Conservation (phyloP, 2,113 vertebrate genomes). For the Mus pahari region DNA sequence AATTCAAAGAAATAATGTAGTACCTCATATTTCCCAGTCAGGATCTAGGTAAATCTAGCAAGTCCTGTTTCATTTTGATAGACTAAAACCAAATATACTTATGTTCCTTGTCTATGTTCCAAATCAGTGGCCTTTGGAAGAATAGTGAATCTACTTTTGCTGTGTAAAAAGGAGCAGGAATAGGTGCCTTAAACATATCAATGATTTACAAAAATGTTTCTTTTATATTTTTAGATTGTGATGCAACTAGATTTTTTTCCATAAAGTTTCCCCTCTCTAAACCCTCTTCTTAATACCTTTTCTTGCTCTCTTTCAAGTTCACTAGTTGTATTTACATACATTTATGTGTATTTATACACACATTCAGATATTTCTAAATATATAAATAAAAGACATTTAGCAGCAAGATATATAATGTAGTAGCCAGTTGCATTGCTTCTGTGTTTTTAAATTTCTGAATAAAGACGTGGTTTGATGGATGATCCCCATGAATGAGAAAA, state of each 20-base stretch:
- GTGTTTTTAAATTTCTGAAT: not conserved
- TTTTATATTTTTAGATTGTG: not conserved
- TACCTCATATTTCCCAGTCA: not conserved
- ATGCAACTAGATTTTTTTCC: not conserved
- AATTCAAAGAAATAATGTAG: not conserved
- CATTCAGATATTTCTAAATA: no score
- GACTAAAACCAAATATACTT: not conserved
- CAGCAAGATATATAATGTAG: not conserved
- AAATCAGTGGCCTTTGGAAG: not conserved
- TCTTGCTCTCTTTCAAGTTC: not conserved
- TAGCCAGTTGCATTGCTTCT: no score
- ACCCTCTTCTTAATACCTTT: rapidly evolving
- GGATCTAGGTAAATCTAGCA: not conserved
- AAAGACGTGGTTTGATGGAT: not conserved
- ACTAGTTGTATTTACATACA: not conserved
- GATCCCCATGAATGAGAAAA: no score
- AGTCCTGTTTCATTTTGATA: not conserved
- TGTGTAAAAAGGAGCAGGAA: not conserved
- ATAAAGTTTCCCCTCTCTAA: not conserved
- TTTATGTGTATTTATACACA: no score
- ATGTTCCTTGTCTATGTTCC: not conserved
- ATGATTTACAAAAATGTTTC: not conserved
- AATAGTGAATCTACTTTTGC: not conserved
- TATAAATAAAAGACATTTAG: not conserved
- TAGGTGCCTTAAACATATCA: not conserved